Conservation (phyloP, 2,888 invertebrate species). For the Ariolimax columbianus region DNA sequence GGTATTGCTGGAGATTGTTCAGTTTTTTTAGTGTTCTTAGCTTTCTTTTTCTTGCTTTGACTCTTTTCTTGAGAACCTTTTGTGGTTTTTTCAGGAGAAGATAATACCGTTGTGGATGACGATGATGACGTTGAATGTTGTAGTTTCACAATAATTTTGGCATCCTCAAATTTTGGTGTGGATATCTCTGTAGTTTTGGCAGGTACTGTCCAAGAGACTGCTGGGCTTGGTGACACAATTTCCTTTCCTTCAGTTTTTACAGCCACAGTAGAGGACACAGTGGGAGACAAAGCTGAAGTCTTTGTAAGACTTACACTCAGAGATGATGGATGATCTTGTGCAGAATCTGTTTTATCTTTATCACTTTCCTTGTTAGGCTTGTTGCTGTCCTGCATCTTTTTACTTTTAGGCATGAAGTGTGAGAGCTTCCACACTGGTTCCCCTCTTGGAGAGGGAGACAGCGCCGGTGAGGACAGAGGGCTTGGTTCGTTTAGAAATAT, state of each 20-base stretch:
- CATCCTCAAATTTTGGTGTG: slow-evolving; percentile 15
- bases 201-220: neutral
- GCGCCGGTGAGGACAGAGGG: slow-evolving; percentile 53
- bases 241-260: slow-evolving; percentile 26
- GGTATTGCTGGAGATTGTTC: neutral
- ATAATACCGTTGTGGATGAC: neutral
- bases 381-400: slow-evolving; percentile 20
- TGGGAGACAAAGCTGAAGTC: slow-evolving; percentile 2
- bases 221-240: neutral
- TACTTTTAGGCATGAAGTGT: slow-evolving; percentile 50
- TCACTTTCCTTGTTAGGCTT: slow-evolving; percentile 26
- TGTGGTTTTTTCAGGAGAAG: slow-evolving; percentile 19
- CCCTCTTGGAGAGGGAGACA: slow-evolving; percentile 31
- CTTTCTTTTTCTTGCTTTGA: slow-evolving; percentile 29
- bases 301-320: neutral
- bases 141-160: slow-evolving; percentile 21
- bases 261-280: slow-evolving; percentile 23
- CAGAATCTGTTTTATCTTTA: neutral
- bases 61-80: slow-evolving; percentile 9
- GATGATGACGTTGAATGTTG: neutral
- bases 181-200: slow-evolving; percentile 1
- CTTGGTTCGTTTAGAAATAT: slow-evolving; percentile 78
- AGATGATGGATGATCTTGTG: neutral
- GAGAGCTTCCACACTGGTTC: slow-evolving; percentile 49
- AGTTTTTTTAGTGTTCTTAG: neutral